These are phyloP conservation scores for Carterocephalus palaemon DNA, from an alignment of 2,888 invertebrate species.

Conservation along the genomic window DNA sequence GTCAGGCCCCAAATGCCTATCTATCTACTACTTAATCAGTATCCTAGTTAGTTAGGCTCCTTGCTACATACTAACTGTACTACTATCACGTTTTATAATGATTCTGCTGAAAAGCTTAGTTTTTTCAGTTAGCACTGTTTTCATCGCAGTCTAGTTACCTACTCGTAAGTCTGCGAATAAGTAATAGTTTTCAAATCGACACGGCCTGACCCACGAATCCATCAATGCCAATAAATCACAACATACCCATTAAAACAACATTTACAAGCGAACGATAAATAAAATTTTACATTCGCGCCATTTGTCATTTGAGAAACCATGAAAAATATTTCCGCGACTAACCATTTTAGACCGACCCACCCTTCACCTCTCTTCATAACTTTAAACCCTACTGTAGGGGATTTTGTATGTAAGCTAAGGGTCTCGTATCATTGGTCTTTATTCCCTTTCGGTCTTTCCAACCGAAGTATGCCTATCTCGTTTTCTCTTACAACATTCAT, in stretches of 20 bases:
- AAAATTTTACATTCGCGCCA: constrained; percentile 45
- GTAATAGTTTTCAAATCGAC: constrained; percentile 36
- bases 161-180: too few relatives aligned
- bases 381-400: constrained; percentile 29
- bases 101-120: too few relatives aligned
- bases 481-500: constrained; percentile 29
- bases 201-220: constrained; percentile 18
- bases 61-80: too few relatives aligned
- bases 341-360: constrained; percentile 38
- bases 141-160: too few relatives aligned
- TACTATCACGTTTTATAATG: too few relatives aligned
- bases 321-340: constrained; percentile 42
- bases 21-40: too few relatives aligned
- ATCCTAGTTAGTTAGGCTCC: too few relatives aligned
- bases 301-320: constrained; percentile 48
- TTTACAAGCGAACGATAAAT: constrained; percentile 50
- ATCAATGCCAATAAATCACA: constrained; percentile 39
- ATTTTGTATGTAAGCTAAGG: constrained; percentile 29
- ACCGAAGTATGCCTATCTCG: constrained; percentile 33
- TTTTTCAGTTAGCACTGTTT: too few relatives aligned
- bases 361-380: constrained; percentile 33
- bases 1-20: too few relatives aligned
- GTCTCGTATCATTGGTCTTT: constrained; percentile 37
- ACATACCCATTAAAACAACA: constrained; percentile 50
- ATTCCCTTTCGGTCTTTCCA: constrained; percentile 17